A percentile compares a stretch with the other conserved stretches of the same genome.
Conservation (phyloP, 2,888 invertebrate species). For the Oligia strigilis region DNA sequence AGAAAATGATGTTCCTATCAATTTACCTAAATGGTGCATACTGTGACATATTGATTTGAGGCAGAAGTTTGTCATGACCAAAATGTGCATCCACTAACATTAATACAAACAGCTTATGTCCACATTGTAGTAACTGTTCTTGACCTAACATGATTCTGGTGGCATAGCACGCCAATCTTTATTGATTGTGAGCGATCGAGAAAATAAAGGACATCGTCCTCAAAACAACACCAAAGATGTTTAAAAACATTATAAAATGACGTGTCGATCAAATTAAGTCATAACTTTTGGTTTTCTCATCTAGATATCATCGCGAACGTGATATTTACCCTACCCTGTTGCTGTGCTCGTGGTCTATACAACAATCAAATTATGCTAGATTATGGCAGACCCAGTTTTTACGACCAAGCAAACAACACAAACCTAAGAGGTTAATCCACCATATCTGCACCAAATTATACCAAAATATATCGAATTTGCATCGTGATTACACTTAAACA, state of each 20-base stretch:
- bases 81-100: constrained; percentile 23
- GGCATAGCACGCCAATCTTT: constrained; percentile 58
- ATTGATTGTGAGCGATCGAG: constrained; percentile 62
- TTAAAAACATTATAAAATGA: constrained; percentile 56
- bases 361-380: constrained; percentile 70
- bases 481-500: constrained; percentile 71
- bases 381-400: constrained; percentile 76
- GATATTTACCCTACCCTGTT: constrained; percentile 67
- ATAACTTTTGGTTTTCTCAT: constrained; percentile 46
- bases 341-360: constrained; percentile 74
- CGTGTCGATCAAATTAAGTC: constrained; percentile 52
- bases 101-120: constrained; percentile 48
- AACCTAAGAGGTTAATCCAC: constrained; percentile 80
- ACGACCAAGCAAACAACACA: constrained; percentile 76
- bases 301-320: constrained; percentile 40
- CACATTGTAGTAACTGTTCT: constrained; percentile 33
- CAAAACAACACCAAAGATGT: constrained; percentile 56
- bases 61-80: constrained; percentile 43
- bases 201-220: constrained; percentile 39
- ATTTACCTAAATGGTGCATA: constrained; percentile 36
- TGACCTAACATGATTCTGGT: constrained; percentile 53
- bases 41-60: constrained; percentile 44
- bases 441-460: constrained; percentile 63
- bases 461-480: constrained; percentile 67
- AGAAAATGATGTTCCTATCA: background rate